Evolutionary conservation across 1,140 invertebrate species (phyloP), one percentile per base, ranked within the genome.

Genomic region (Popillia japonica): DNA sequence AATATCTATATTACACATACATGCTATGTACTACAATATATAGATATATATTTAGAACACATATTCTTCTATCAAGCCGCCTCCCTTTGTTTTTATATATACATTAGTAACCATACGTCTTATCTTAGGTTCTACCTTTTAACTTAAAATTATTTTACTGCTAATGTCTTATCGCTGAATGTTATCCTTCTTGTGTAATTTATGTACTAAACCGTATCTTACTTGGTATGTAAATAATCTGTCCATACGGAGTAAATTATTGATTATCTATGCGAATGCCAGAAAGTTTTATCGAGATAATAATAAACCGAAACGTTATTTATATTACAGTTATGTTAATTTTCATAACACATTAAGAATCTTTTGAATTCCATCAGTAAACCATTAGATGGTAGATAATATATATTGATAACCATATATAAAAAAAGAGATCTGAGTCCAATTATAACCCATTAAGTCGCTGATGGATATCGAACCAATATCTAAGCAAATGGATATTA

Each of bases 231-330:
- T 41, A 74, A 42, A 74, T 42, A 74, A 74, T 74, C 23, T 42
- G 20, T 74, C 23, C 40, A 72, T 72, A 22, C 14, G 72, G 14
- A 74, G 42, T 74, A 74, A 74, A 42, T 42, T 48, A 74, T 48
- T 48, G 42, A 74, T 42, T 74, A 42, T 74, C 40, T 74, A 74
- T 74, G 72, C 72, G 72, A 48, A 74, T 42, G 40, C 40, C 42
- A 74, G 40, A 20, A 42, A 41, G 11, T 41, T 42, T 42, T 74
- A 42, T 41, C 72, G 40, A 42, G 34, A 74, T 42, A 48, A 74
- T 42, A 74, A 74, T 41, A 42, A 48, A 74, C 72, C 2, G 40
- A 41, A 20, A 42, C 40, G 40, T 41, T 74, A 48, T 74, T 23
- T 74, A 74, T 74, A 42, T 17, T 74, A 74, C 42, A 74, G 14